Conservation (phyloP, 2,888 invertebrate species). For the Nemoura dubitans region DNA sequence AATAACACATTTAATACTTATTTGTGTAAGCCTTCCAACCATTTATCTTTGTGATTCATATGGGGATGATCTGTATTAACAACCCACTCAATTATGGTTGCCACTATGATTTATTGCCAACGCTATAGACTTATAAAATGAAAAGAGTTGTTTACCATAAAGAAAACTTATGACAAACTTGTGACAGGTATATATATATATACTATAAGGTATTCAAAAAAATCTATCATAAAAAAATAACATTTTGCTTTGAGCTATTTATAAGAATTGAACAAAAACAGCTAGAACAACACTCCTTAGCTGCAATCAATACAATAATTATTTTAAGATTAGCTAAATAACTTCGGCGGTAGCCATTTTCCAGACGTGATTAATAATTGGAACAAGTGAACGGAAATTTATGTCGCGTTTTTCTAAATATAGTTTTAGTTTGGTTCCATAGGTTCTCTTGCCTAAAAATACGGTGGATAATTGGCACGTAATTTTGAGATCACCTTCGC, state of each 20-base stretch:
- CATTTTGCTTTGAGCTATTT: background rate
- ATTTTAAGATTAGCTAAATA: background rate
- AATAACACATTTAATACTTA: conserved; percentile 27
- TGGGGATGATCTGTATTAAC: conserved; percentile 28
- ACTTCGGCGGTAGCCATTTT: background rate
- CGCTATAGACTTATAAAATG: background rate
- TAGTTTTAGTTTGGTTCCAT: background rate
- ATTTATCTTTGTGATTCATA: conserved; percentile 26
- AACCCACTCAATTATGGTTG: conserved; percentile 17
- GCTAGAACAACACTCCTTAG: background rate
- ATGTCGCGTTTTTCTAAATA: background rate
- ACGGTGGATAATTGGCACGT: conserved; percentile 1
- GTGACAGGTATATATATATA: too few species aligned
- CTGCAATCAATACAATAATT: background rate
- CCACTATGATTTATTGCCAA: conserved; percentile 9
- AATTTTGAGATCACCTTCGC: background rate
- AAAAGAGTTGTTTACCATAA: background rate
- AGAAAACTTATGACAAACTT: background rate
- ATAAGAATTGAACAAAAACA: background rate
- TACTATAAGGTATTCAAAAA: background rate
- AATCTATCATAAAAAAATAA: background rate
- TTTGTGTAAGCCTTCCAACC: conserved; percentile 1
- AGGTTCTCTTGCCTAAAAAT: background rate
- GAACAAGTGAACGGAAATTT: background rate
- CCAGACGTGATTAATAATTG: background rate